Conservation (phyloP, 2,113 vertebrate genomes). For the Anhinga anhinga region DNA sequence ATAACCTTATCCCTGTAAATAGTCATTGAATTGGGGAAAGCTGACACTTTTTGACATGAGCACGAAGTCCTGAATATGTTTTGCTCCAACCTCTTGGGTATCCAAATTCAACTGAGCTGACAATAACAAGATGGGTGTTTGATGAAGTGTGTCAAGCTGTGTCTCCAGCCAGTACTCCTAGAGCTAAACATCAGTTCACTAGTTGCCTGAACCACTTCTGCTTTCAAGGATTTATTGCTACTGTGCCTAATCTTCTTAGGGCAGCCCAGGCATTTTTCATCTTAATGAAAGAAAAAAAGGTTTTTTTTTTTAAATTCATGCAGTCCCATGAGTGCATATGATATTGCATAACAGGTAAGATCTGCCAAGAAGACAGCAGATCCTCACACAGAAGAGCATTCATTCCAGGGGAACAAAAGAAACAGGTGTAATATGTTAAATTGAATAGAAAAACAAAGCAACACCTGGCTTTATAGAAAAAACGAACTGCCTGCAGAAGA, state of each 20-base stretch:
- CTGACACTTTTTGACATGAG: neutral
- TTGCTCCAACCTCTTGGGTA: neutral
- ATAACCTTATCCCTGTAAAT: neutral
- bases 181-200: neutral
- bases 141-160: neutral
- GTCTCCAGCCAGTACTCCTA: neutral
- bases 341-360: neutral
- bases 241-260: neutral
- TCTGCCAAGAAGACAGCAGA: neutral
- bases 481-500: neutral
- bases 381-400: neutral
- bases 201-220: neutral
- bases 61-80: neutral
- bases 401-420: neutral
- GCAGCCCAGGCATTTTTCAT: neutral
- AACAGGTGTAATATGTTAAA: neutral
- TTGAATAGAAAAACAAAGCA: neutral
- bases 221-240: constrained; percentile 14
- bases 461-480: neutral
- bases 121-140: neutral
- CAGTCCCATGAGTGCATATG: neutral
- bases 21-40: neutral
- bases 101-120: neutral
- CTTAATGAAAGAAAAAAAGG: neutral
- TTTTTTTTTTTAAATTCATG: neutral